phyloP scores from a whole-genome alignment of 2,797 vertebrate species.

The Chaetodon trifasciatus region DNA sequence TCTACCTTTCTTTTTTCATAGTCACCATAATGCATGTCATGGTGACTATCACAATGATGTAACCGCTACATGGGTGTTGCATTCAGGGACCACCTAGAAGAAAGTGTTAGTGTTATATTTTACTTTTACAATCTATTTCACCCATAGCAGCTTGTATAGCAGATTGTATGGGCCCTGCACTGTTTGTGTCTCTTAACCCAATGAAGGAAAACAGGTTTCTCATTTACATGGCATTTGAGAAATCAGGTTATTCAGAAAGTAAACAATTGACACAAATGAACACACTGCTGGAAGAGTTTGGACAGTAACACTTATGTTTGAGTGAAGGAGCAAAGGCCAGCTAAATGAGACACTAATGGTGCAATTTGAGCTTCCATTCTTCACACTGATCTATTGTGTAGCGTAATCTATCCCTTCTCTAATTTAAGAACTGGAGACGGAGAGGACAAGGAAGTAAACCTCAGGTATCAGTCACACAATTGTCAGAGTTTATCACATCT shows the following conservation, averaged over 20 bases:
- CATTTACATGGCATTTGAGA: neutral
- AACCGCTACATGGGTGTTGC: too few relatives aligned
- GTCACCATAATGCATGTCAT: too few relatives aligned
- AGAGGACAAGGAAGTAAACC: conserved; percentile 22
- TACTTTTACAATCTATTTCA: too few relatives aligned
- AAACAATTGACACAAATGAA: neutral
- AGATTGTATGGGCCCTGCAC: neutral
- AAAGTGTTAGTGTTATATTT: too few relatives aligned
- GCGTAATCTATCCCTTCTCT: conserved; percentile 28
- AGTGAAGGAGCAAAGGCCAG: neutral
- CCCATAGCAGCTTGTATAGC: too few relatives aligned
- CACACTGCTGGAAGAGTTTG: neutral
- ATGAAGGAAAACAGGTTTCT: neutral
- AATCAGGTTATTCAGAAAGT: neutral
- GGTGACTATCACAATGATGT: too few relatives aligned
- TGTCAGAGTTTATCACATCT: neutral
- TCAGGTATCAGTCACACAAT: conserved; percentile 25
- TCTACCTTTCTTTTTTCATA: too few relatives aligned
- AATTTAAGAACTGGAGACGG: conserved; percentile 25
- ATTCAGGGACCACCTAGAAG: too few relatives aligned
- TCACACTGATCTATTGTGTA: conserved; percentile 29
- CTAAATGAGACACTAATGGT: conserved; percentile 17
- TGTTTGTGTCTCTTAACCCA: neutral
- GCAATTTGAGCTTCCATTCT: conserved; percentile 24
- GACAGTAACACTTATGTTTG: neutral